A percentile compares a stretch with the other conserved stretches of the same genome.
These are phyloP conservation scores for Lasioglossum lativentre DNA, from an alignment of 2,888 invertebrate species.

Conservation along the genomic window DNA sequence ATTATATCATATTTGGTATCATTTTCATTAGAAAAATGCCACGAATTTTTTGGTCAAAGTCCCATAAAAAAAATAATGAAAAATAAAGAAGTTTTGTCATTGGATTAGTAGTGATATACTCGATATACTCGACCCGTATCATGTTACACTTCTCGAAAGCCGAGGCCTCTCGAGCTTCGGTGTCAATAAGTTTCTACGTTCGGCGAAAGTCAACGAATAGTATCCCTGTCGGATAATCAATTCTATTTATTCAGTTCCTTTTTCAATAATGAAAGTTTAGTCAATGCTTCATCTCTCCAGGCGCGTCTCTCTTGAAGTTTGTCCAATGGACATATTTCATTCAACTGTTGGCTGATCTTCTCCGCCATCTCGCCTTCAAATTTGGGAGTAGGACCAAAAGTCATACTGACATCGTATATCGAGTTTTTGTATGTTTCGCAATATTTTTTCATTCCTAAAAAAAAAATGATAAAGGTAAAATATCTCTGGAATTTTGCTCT, in stretches of 20 bases:
- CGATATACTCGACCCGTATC: too few species aligned
- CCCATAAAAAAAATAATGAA: too few species aligned
- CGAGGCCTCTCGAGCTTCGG: too few species aligned
- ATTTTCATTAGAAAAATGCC: too few species aligned
- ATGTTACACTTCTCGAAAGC: too few species aligned
- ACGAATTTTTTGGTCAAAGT: too few species aligned
- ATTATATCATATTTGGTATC: too few species aligned
- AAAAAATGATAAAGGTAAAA: conserved; percentile 49
- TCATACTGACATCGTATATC: conserved; percentile 88
- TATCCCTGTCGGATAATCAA: too few species aligned
- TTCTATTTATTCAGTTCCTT: conserved; percentile 87
- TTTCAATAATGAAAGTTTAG: conserved; percentile 92
- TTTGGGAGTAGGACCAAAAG: conserved; percentile 91
- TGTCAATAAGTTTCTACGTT: too few species aligned
- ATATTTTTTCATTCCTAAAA: conserved; percentile 87
- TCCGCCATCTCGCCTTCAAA: conserved; percentile 90
- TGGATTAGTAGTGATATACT: too few species aligned
- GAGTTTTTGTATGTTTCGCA: conserved; percentile 87
- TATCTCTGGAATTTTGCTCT: not conserved
- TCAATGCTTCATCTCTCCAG: conserved; percentile 94
- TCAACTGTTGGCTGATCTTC: conserved; percentile 90
- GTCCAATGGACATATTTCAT: conserved; percentile 90
- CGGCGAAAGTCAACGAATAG: too few species aligned
- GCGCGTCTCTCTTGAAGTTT: conserved; percentile 90
- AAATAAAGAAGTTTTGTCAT: too few species aligned